phyloP scores from a whole-genome alignment of 2,888 invertebrate genomes.

The Sicus ferrugineus region DNA sequence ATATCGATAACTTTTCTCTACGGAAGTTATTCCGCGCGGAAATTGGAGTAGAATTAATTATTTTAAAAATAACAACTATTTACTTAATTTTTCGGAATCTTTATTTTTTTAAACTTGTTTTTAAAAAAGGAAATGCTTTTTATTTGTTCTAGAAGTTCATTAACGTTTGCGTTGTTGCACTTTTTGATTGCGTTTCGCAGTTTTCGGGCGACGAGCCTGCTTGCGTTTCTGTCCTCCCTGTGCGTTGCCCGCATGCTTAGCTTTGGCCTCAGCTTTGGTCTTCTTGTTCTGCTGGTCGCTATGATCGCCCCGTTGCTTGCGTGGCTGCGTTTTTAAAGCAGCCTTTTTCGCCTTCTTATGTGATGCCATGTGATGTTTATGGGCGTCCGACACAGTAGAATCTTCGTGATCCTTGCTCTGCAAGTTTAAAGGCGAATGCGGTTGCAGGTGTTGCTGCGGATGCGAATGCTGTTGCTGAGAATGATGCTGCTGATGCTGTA shows the following conservation, averaged over 20 bases:
- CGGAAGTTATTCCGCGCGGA: background rate
- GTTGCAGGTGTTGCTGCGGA: background rate
- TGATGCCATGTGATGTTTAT: background rate
- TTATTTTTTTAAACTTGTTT: no score
- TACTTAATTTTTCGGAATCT: no score
- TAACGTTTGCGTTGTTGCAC: background rate
- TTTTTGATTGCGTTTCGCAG: background rate
- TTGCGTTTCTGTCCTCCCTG: constrained; percentile 1
- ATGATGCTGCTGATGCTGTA: constrained; percentile 16
- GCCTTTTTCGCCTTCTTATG: background rate
- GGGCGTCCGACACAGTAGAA: background rate
- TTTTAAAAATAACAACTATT: no score
- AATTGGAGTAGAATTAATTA: no score
- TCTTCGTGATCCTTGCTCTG: background rate
- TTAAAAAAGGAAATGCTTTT: no score
- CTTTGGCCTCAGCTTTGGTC: background rate
- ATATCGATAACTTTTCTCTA: background rate
- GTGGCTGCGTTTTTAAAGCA: background rate
- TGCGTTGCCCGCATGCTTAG: background rate
- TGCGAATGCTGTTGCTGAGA: background rate
- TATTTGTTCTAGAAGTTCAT: background rate
- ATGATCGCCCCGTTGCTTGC: background rate
- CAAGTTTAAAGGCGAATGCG: no score
- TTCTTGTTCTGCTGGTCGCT: background rate
- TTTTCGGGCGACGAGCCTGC: background rate